phyloP scores from a whole-genome alignment of 2,888 invertebrate genomes.

The Brassicogethes aeneus region DNA sequence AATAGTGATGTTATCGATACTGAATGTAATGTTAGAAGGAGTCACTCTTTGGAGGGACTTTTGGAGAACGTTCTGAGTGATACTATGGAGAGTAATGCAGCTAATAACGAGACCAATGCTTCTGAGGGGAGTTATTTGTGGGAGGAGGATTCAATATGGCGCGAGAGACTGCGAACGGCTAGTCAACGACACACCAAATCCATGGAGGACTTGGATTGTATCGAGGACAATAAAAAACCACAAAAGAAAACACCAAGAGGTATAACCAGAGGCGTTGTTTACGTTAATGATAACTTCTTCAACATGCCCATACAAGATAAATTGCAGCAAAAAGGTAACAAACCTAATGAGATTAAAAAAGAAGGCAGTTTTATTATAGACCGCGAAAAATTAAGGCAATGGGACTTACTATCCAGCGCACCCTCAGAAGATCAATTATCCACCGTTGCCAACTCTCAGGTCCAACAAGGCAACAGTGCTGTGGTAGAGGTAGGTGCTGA shows the following conservation, averaged over 20 bases:
- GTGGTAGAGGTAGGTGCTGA: constrained; percentile 33
- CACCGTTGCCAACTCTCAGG: constrained; percentile 23
- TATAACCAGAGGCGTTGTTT: constrained; percentile 63
- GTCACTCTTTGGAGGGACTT: constrained; percentile 51
- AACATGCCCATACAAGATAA: constrained; percentile 37
- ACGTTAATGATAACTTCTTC: constrained; percentile 65
- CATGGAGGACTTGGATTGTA: constrained; percentile 68
- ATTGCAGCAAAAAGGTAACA: constrained; percentile 29
- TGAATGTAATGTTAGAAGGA: constrained; percentile 39
- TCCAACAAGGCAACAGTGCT: constrained; percentile 26
- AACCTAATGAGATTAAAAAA: constrained; percentile 37
- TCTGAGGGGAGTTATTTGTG: constrained; percentile 62
- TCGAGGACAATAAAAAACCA: constrained; percentile 29
- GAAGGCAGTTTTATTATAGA: constrained; percentile 50
- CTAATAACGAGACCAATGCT: constrained; percentile 12
- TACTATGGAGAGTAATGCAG: constrained; percentile 14
- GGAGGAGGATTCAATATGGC: constrained; percentile 78
- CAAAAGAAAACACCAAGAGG: constrained; percentile 31
- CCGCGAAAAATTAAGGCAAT: constrained; percentile 77
- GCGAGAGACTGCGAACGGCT: constrained; percentile 67
- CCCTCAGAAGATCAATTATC: constrained; percentile 35
- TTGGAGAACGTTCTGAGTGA: constrained; percentile 44
- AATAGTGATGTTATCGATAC: constrained; percentile 7
- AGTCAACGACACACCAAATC: constrained; percentile 76
- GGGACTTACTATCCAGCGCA: constrained; percentile 82